These are phyloP conservation scores for Tor tambroides DNA, from an alignment of 2,113 vertebrate species.

Conservation along the genomic window DNA sequence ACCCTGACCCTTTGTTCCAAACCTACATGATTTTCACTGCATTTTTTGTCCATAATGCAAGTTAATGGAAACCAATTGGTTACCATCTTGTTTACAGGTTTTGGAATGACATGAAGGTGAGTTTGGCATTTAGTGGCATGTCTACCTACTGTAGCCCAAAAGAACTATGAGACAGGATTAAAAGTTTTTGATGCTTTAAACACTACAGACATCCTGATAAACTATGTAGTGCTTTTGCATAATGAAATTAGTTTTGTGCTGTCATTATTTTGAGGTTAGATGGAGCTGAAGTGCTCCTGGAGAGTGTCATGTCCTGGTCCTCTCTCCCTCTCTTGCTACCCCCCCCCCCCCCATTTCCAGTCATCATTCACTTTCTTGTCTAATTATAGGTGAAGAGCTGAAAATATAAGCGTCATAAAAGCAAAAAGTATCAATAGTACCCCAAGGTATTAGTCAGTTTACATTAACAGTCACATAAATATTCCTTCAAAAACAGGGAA, in stretches of 20 bases:
- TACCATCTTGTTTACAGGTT: not conserved
- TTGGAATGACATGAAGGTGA: no score
- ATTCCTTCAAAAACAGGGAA: not conserved
- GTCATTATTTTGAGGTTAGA: no score
- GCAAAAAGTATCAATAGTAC: not conserved
- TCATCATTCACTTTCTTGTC: not conserved
- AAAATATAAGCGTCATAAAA: not conserved
- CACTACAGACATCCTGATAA: not conserved
- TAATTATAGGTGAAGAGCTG: not conserved
- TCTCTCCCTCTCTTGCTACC: no score
- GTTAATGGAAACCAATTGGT: not conserved
- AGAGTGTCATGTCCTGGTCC: no score
- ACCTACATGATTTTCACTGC: not conserved
- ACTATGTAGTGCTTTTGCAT: not conserved
- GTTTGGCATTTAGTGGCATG: no score
- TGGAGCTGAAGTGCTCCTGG: no score
- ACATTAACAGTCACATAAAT: not conserved
- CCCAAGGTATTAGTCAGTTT: not conserved
- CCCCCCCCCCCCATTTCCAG: no score
- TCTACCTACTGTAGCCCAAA: no score
- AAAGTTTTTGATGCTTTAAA: no score
- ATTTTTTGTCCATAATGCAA: not conserved
- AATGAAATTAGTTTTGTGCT: not conserved
- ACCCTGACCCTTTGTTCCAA: not conserved
- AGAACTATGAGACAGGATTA: no score